Percentiles rank a stretch among this genome's conserved stretches.
Evolutionary conservation across 2,888 invertebrate genomes (phyloP).

Genomic region (Cephus pulcher): DNA sequence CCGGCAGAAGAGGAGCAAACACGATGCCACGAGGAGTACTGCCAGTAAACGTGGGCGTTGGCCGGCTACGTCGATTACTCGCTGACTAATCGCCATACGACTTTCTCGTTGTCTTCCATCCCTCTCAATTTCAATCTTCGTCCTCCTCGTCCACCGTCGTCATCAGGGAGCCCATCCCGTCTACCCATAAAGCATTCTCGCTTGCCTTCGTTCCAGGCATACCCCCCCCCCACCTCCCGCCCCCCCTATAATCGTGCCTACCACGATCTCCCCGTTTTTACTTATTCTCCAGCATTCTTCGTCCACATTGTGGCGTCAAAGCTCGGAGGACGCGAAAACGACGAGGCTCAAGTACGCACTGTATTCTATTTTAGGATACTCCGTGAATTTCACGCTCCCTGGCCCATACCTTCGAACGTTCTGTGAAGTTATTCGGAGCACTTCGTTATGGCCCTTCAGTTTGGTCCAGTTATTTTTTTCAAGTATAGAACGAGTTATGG

Average conservation of each 20-base stretch:
- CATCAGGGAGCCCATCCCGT: not conserved
- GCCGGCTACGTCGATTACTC: constrained; percentile 7
- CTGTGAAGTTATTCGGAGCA: not conserved
- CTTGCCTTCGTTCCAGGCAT: not conserved
- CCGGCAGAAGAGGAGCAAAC: not conserved
- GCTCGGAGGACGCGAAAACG: not conserved
- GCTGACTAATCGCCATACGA: constrained; percentile 16
- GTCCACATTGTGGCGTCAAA: not conserved
- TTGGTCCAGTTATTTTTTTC: not conserved
- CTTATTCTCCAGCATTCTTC: not conserved
- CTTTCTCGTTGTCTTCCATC: constrained; percentile 6
- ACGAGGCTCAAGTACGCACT: not conserved
- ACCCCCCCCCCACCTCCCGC: not conserved
- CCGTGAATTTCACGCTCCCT: not conserved
- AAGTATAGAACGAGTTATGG: not conserved
- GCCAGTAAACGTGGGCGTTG: constrained; percentile 11
- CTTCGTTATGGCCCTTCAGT: not conserved
- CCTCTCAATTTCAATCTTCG: constrained; percentile 7
- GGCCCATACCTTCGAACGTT: not conserved
- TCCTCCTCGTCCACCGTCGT: not conserved
- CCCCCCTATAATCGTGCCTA: not conserved
- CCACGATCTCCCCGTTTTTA: not conserved
- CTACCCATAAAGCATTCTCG: not conserved
- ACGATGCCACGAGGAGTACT: not conserved
- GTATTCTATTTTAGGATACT: not conserved